phyloP scores from a whole-genome alignment of 2,113 vertebrate genomes.

The Mus spicilegus region DNA sequence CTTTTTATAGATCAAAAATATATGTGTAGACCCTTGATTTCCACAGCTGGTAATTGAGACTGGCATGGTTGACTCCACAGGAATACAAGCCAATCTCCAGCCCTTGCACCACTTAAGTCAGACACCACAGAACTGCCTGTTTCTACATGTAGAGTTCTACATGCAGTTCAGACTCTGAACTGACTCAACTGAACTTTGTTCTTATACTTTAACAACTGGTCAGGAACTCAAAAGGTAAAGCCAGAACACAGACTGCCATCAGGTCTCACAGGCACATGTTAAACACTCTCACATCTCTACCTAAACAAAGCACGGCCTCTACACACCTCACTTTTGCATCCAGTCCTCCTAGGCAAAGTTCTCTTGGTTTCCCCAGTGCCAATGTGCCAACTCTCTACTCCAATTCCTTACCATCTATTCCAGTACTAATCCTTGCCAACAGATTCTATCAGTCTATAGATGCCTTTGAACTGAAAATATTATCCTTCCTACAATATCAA shows the following conservation, averaged over 20 bases:
- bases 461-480: neutral
- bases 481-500: slow-evolving; percentile 12
- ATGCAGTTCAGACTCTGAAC: neutral
- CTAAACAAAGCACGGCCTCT: slow-evolving; percentile 20
- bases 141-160: slow-evolving; percentile 52
- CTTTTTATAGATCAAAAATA: slow-evolving; percentile 44
- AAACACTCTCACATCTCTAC: neutral
- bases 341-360: neutral
- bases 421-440: neutral
- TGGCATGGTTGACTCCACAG: slow-evolving; percentile 55
- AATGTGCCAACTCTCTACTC: slow-evolving; percentile 1
- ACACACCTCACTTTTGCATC: neutral
- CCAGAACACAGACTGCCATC: neutral
- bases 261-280: neutral
- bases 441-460: slow-evolving; percentile 22
- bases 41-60: slow-evolving; percentile 59
- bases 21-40: slow-evolving; percentile 45
- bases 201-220: slow-evolving; percentile 24
- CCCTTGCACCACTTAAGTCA: slow-evolving; percentile 51
- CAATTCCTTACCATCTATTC: slow-evolving; percentile 6
- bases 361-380: neutral
- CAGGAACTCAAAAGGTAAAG: slow-evolving; percentile 22
- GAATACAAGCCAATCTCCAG: slow-evolving; percentile 19
- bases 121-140: slow-evolving; percentile 64
- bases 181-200: slow-evolving; percentile 52